phyloP scores from a whole-genome alignment of 1,140 invertebrate genomes.

The Drosophila elegans region DNA sequence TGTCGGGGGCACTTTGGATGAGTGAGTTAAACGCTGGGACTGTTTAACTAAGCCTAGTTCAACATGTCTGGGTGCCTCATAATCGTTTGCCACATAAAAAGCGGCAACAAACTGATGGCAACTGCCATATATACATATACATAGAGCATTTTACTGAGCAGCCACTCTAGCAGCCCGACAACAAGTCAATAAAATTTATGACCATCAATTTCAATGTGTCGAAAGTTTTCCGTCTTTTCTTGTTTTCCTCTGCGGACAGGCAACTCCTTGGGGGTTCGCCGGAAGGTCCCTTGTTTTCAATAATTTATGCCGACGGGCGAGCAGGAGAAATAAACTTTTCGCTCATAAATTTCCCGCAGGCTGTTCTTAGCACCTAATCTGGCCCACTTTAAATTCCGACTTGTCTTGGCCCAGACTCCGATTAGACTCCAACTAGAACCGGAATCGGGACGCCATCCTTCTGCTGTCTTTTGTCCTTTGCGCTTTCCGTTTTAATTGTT shows the following conservation, averaged over 20 bases:
- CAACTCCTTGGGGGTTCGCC: slow-evolving; percentile 16
- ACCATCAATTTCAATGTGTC: slow-evolving; percentile 70
- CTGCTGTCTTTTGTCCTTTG: slow-evolving; percentile 44
- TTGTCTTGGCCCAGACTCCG: slow-evolving; percentile 8
- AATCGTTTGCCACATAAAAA: slow-evolving; percentile 61
- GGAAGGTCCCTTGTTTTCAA: slow-evolving; percentile 40
- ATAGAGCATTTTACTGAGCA: slow-evolving; percentile 26
- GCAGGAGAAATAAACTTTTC: slow-evolving; percentile 47
- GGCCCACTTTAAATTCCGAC: slow-evolving; percentile 60
- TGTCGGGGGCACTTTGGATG: slow-evolving; percentile 50
- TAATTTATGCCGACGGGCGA: slow-evolving; percentile 59
- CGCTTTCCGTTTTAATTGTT: slow-evolving; percentile 68
- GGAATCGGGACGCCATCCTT: slow-evolving; percentile 5
- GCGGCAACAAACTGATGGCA: slow-evolving; percentile 6
- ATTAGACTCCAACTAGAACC: neutral
- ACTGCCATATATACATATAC: slow-evolving; percentile 1
- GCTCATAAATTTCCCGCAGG: slow-evolving; percentile 55
- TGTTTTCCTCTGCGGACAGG: slow-evolving; percentile 6
- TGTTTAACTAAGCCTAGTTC: slow-evolving; percentile 46
- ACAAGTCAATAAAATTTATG: slow-evolving; percentile 79
- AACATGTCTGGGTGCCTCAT: slow-evolving; percentile 28
- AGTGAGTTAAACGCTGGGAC: slow-evolving; percentile 64
- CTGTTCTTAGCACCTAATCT: slow-evolving; percentile 60
- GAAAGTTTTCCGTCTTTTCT: slow-evolving; percentile 45
- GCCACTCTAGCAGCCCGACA: slow-evolving; percentile 27